Evolutionary conservation across 2,888 invertebrate species (phyloP), one percentile per base, ranked within the genome.

Genomic region (Ennomos quercinarius): DNA sequence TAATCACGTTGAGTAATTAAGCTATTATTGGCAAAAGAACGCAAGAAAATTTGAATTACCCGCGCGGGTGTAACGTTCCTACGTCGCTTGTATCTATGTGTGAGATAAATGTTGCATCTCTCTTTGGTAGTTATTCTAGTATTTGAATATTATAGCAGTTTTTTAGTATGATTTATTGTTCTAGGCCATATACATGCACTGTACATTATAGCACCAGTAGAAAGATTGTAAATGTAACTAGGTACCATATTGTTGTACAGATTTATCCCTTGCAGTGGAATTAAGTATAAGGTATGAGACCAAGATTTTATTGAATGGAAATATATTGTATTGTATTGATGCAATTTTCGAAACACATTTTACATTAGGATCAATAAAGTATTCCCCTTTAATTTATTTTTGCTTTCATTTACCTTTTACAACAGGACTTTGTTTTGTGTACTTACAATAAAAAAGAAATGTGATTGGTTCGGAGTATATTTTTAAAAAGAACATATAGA

Each of bases 361-460:
- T 91, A 91, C 90, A 89, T 87, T 88, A 89, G 85, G 86, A 91
- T 92, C 91, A 91, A 92, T 92, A 91, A 92, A 92, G 85, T 91
- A 91, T 89, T 90, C 87, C 86, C 82, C 84, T 81, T 83, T 76
- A 74, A 27, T 27, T 74, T 70, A 67, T 71, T 72, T 27, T 75
- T 64, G 76, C 83, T 86, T 83, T 80, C 74, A 80, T 85, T 81
- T 66, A 68, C 70, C 68, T 68, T 6, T 50, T 56, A 54, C 41
- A 12, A 42, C 37, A 47, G 45, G 38, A 51, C 47, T 42, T 42
- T 35, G 39, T 11, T 52, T n/a, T 47, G 34, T 47, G 34, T 43
- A 13, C 6, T 27, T 43, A 34, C 42, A 48, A 37, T 44, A n/a
- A 50, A 47, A 55, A 48, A 58, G 36, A n/a, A 42, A 47, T 34